These are phyloP conservation scores for Tupiocoris notatus DNA, from an alignment of 2,888 invertebrate species.

Conservation along the genomic window DNA sequence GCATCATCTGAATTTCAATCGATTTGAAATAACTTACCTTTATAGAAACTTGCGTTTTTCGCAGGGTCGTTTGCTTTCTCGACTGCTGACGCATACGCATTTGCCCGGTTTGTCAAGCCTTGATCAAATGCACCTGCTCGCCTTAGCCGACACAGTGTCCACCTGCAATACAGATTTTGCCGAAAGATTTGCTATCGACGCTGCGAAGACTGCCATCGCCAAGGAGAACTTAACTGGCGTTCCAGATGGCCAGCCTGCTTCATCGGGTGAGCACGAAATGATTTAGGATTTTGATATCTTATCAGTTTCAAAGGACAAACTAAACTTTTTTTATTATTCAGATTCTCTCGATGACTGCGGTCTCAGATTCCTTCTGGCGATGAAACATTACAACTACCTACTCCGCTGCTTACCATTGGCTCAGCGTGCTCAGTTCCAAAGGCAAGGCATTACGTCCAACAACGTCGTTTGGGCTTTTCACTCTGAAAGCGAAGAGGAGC, in stretches of 20 bases:
- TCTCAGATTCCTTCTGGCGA: conserved; percentile 88
- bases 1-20: too few species aligned
- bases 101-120: conserved; percentile 91
- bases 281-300: too few species aligned
- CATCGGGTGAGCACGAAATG: conserved; percentile 48
- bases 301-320: too few species aligned
- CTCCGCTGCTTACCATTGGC: conserved; percentile 87
- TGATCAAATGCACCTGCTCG: conserved; percentile 99
- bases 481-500: conserved; percentile 95
- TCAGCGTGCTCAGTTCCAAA: conserved; percentile 81
- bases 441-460: conserved; percentile 81
- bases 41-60: conserved; percentile 40
- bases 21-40: too few species aligned
- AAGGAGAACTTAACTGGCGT: conserved; percentile 62
- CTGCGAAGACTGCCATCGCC: conserved; percentile 65
- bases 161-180: conserved; percentile 88
- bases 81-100: conserved; percentile 90
- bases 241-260: conserved; percentile 46
- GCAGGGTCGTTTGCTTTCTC: conserved; percentile 74
- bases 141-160: conserved; percentile 95
- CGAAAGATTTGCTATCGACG: conserved; percentile 72
- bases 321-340: conserved; percentile 50
- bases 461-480: conserved; percentile 99
- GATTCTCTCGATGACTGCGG: conserved; percentile 97
- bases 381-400: conserved; percentile 96